These are phyloP conservation scores for Enteromius trimaculatus DNA, from an alignment of 2,797 vertebrate species.

Conservation along the genomic window DNA sequence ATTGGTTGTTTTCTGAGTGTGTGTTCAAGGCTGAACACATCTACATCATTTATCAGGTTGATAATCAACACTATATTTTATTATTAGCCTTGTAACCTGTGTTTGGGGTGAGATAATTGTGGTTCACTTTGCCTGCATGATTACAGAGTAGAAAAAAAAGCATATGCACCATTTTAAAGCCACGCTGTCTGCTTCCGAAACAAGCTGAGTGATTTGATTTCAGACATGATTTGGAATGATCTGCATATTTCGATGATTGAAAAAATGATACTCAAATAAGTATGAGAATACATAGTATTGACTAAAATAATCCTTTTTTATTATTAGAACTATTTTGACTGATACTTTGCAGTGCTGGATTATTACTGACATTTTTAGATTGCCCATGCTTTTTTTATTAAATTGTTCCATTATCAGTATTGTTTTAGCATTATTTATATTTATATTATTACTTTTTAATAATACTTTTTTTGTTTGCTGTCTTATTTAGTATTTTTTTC, in stretches of 20 bases:
- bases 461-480: too few species aligned
- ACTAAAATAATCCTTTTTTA: not conserved
- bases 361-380: not conserved
- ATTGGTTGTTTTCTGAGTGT: conserved; percentile 51
- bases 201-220: not conserved
- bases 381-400: not conserved
- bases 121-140: conserved; percentile 32
- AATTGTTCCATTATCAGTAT: not conserved
- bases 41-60: conserved; percentile 56
- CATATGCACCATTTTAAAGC: conserved; percentile 1
- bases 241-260: not conserved
- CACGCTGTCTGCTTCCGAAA: not conserved
- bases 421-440: not conserved
- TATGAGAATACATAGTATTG: not conserved
- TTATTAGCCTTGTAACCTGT: conserved; percentile 56
- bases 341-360: not conserved
- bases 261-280: not conserved
- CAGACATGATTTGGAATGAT: not conserved
- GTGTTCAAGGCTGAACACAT: conserved; percentile 42
- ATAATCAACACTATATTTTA: conserved; percentile 49
- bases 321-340: not conserved
- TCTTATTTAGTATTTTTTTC: too few species aligned
- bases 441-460: not conserved
- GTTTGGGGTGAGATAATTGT: conserved; percentile 56
- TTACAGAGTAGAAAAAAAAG: conserved; percentile 5